A percentile compares a stretch with the other conserved stretches of the same genome.
Conservation (phyloP, 1,140 invertebrate genomes). For the Coelopa frigida region DNA sequence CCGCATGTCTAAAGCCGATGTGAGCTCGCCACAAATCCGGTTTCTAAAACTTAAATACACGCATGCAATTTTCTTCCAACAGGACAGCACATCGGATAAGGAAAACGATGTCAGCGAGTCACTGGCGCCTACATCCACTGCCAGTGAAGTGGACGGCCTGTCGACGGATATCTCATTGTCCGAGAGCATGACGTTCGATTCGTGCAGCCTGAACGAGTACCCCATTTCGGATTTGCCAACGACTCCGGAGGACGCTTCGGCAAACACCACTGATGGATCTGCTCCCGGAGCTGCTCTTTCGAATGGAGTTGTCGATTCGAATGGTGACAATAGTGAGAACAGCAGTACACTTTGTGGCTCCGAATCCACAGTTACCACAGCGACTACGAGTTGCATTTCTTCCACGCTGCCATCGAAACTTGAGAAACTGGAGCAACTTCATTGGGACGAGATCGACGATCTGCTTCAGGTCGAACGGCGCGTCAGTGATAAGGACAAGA, state of each 20-base stretch:
- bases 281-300: no score
- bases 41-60: background rate
- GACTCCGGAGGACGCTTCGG: constrained; percentile 46
- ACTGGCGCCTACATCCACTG: constrained; percentile 27
- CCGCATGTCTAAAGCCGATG: constrained; percentile 40
- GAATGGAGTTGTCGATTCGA: constrained; percentile 53
- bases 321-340: constrained; percentile 15
- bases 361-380: constrained; percentile 19
- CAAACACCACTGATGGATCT: constrained; percentile 52
- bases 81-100: constrained; percentile 38
- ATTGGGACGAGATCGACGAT: constrained; percentile 65
- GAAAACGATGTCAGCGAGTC: constrained; percentile 42
- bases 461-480: constrained; percentile 61
- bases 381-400: constrained; percentile 50
- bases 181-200: constrained; percentile 43
- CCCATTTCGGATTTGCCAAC: constrained; percentile 31
- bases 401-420: constrained; percentile 62
- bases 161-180: constrained; percentile 42
- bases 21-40: constrained; percentile 14
- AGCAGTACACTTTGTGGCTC: constrained; percentile 21
- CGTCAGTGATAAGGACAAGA: constrained; percentile 56
- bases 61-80: background rate
- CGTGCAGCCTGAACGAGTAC: constrained; percentile 37
- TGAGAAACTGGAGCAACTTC: constrained; percentile 53
- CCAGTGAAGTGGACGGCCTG: constrained; percentile 31